Percentiles rank a stretch among this genome's conserved stretches.
Evolutionary conservation across 2,888 invertebrate genomes (phyloP).

Genomic region (Alviniconcha strummeri): DNA sequence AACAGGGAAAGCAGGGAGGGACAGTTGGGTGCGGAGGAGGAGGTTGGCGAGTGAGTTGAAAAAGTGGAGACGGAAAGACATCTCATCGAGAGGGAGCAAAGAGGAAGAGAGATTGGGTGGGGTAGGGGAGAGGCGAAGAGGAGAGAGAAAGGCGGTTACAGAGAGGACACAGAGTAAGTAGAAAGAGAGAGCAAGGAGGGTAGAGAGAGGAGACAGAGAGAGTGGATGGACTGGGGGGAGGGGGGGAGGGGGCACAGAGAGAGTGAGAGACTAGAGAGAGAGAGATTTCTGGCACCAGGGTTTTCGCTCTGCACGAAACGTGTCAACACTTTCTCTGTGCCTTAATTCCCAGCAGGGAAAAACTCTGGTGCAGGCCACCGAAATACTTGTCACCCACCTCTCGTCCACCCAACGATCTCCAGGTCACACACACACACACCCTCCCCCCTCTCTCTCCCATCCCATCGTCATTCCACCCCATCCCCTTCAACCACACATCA

Average conservation of each 20-base stretch:
- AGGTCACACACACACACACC: too few species aligned
- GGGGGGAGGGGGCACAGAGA: background rate
- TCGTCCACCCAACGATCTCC: too few species aligned
- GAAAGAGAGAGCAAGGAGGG: conserved; percentile 9
- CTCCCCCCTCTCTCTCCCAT: too few species aligned
- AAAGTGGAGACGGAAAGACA: background rate
- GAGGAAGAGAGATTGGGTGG: background rate
- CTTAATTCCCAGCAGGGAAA: background rate
- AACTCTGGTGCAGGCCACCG: background rate
- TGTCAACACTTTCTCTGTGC: background rate
- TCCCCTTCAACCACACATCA: background rate
- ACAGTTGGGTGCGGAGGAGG: background rate
- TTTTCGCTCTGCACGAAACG: too few species aligned
- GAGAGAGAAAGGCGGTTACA: background rate
- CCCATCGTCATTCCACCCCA: too few species aligned
- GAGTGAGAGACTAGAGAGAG: background rate
- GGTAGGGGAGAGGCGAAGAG: background rate
- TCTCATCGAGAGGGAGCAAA: background rate
- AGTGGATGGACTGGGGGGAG: background rate
- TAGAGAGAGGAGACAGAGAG: background rate
- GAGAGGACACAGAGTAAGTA: conserved; percentile 13
- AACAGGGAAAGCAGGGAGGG: background rate
- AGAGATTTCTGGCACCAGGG: too few species aligned
- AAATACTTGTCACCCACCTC: too few species aligned
- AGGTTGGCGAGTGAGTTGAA: background rate